A percentile compares a stretch with the other conserved stretches of the same genome.
Conservation (phyloP, 1,140 invertebrate genomes). For the Melanaphis sacchari region DNA sequence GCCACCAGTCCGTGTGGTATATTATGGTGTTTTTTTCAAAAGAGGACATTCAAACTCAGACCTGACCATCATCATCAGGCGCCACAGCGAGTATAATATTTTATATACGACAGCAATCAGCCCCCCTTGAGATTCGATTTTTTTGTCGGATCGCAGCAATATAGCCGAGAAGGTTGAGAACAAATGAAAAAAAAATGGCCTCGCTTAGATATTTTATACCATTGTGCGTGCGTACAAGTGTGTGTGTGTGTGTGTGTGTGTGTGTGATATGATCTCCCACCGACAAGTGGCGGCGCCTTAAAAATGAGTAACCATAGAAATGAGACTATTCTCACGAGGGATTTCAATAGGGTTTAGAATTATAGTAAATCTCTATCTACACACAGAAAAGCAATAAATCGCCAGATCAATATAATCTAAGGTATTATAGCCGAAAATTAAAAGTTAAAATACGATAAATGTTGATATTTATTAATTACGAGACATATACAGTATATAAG, state of each 20-base stretch:
- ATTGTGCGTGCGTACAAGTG: too few species aligned
- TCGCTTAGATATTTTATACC: neutral
- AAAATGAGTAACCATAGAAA: neutral
- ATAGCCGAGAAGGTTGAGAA: neutral
- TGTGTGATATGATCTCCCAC: neutral
- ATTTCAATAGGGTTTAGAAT: neutral
- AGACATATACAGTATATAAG: too few species aligned
- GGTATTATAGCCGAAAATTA: too few species aligned
- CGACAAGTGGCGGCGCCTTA: neutral
- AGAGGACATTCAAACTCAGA: neutral
- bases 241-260: too few species aligned
- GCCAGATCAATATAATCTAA: too few species aligned
- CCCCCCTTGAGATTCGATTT: neutral
- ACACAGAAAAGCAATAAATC: neutral
- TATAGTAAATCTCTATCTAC: neutral
- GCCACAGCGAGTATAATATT: neutral
- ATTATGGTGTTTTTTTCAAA: neutral
- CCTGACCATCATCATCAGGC: neutral
- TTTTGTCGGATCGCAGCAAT: neutral
- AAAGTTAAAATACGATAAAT: too few species aligned
- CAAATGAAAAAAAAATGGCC: neutral
- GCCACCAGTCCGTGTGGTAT: neutral
- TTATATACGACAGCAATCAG: neutral
- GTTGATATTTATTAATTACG: too few species aligned
- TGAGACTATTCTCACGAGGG: neutral